Conservation (phyloP, 2,113 vertebrate species). For the Notarius lentiginosus region DNA sequence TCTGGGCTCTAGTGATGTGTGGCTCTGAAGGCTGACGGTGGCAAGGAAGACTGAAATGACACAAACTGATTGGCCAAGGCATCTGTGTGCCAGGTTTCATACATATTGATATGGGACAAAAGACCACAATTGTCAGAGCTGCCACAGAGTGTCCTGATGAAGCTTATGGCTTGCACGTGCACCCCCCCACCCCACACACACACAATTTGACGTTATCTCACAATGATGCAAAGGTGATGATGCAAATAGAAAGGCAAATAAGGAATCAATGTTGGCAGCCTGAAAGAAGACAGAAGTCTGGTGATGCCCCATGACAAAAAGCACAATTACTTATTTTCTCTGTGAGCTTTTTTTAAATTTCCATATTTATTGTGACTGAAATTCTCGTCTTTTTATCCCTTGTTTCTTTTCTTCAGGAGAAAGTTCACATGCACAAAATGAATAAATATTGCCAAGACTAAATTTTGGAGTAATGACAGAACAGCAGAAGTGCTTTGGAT, state of each 20-base stretch:
- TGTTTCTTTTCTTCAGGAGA: slow-evolving; percentile 4
- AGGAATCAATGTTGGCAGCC: slow-evolving; percentile 32
- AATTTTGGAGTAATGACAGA: neutral
- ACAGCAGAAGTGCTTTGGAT: neutral
- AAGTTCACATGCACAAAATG: slow-evolving; percentile 9
- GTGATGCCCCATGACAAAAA: slow-evolving; percentile 19
- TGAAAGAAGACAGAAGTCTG: slow-evolving; percentile 30
- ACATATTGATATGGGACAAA: slow-evolving; percentile 35
- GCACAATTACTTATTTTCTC: slow-evolving; percentile 37
- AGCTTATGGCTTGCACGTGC: slow-evolving; percentile 27
- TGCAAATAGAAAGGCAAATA: slow-evolving; percentile 60
- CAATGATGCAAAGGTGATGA: slow-evolving; percentile 52
- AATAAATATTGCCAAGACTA: neutral
- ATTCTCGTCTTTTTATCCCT: neutral
- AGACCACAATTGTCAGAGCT: slow-evolving; percentile 40
- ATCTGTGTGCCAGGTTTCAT: slow-evolving; percentile 45
- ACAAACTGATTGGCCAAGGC: slow-evolving; percentile 43
- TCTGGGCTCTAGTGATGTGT: slow-evolving; percentile 45
- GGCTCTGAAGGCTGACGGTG: slow-evolving; percentile 31
- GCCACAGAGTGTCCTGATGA: slow-evolving; percentile 36
- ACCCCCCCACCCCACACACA: slow-evolving; percentile 10
- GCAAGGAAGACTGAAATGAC: slow-evolving; percentile 53
- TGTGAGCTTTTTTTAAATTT: neutral
- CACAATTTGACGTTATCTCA: slow-evolving; percentile 57
- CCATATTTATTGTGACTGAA: slow-evolving; percentile 39